Evolutionary conservation across 2,797 vertebrate species (phyloP), one percentile per base, ranked within the genome.

Genomic region (Rhyacichthys aspro): DNA sequence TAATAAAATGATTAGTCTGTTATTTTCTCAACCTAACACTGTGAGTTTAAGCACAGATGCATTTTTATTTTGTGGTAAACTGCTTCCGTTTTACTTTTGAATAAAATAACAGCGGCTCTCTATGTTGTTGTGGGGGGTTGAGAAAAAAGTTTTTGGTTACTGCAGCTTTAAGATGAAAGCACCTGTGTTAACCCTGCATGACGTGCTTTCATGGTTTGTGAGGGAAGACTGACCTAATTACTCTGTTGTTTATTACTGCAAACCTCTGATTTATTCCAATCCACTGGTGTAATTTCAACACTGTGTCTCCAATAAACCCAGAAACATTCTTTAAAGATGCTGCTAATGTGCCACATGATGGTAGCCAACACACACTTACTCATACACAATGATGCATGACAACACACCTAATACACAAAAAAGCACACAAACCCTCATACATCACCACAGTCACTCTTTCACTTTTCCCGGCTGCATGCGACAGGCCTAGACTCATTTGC

Each of bases 401-500:
- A 33, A 81, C 86, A 86, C 81, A 86, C 59, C 72, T 78, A 79
- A 80, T 63, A 82, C 81, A 85, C 76, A 82, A 73, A 82, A 74
- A 79, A 60, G 42, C 75, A 42, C 23, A 48, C 70, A 68, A 81
- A 72, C 72, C 55, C 76, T 87, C 85, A 86, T 87, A 83, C 77
- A 87, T 88, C 81, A 86, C 59, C 65, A 23, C 61, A 79, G 74
- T 85, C 82, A 70, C 74, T 85, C 78, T 85, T 86, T 89, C 79
- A 78, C 72, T 86, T 85, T 84, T 71, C 78, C 74, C 70, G 75
- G 82, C 78, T 90, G 69, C 71, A 81, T 68, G 55, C 67, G 82
- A 89, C 88, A 90, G 86, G 82, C 83, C 63, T 79, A 80, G 80
- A 79, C 88, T 93, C 90, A 93, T 93, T 92, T 93, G 87, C 90